A percentile compares a stretch with the other conserved stretches of the same genome.
Conservation (phyloP, 2,113 vertebrate species). For the Ophiodon elongatus region DNA sequence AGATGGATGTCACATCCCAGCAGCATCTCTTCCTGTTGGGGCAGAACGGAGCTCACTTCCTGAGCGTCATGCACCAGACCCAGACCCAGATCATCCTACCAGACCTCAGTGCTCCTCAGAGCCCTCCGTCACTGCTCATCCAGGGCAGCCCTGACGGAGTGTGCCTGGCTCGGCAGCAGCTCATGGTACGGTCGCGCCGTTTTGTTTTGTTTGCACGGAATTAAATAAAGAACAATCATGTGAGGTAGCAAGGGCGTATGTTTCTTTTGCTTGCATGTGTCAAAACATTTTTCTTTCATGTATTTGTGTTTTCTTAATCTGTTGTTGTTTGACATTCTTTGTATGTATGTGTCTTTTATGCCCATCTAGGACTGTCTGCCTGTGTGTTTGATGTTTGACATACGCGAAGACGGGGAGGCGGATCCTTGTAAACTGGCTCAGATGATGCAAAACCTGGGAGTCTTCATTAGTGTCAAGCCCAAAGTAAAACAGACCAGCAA, state of each 20-base stretch:
- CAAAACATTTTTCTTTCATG: neutral
- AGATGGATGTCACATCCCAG: slow-evolving; percentile 87
- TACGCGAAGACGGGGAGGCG: slow-evolving; percentile 83
- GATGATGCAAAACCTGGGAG: slow-evolving; percentile 86
- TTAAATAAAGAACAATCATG: neutral
- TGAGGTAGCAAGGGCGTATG: neutral
- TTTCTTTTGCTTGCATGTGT: neutral
- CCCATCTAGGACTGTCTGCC: slow-evolving; percentile 84
- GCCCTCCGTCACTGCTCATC: slow-evolving; percentile 82
- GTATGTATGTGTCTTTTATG: slow-evolving; percentile 37
- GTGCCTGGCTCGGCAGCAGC: slow-evolving; percentile 85
- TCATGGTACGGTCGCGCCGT: slow-evolving; percentile 75
- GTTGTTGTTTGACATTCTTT: slow-evolving; percentile 13
- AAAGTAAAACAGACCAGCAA: slow-evolving; percentile 87
- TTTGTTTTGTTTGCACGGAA: neutral
- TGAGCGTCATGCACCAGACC: slow-evolving; percentile 86
- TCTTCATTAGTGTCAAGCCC: slow-evolving; percentile 87
- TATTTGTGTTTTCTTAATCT: neutral
- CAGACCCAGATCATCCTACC: slow-evolving; percentile 87
- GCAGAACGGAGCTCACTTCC: slow-evolving; percentile 84
- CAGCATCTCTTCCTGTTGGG: slow-evolving; percentile 87
- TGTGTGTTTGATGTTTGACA: slow-evolving; percentile 88
- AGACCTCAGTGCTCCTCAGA: slow-evolving; percentile 84
- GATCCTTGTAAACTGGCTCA: slow-evolving; percentile 80
- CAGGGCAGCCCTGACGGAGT: slow-evolving; percentile 85